Percentiles rank a stretch among this genome's conserved stretches.
Conservation (phyloP, 1,140 invertebrate genomes). For the Bombus terrestris region DNA sequence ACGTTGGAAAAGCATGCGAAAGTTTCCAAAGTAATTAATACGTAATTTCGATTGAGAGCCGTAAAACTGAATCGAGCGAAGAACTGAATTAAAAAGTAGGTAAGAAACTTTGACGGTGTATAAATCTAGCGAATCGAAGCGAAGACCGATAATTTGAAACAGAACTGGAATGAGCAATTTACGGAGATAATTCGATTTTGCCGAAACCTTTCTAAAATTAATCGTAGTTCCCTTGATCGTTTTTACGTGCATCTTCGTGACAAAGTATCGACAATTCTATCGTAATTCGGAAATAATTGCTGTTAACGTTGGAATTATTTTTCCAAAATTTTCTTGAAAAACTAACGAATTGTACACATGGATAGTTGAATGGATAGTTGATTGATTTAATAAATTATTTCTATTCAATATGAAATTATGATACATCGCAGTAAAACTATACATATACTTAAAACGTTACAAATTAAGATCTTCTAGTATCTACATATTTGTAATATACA, state of each 20-base stretch:
- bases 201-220: background rate
- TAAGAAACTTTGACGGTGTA: background rate
- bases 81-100: background rate
- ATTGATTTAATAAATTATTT: background rate
- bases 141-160: constrained; percentile 3
- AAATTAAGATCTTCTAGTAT: no score
- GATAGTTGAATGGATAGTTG: background rate
- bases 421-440: background rate
- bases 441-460: no score
- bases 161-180: background rate
- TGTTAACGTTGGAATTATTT: background rate
- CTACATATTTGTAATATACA: no score
- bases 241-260: no score
- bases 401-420: background rate
- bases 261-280: background rate
- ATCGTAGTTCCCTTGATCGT: background rate
- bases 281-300: background rate
- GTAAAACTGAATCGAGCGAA: background rate
- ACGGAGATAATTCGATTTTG: background rate
- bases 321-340: background rate
- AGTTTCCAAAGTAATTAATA: constrained; percentile 6
- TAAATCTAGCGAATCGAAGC: background rate
- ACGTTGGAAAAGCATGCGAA: background rate
- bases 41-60: background rate
- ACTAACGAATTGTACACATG: background rate